These are phyloP conservation scores for Oryzias woworae DNA, from an alignment of 2,113 vertebrate genomes.

Conservation along the genomic window DNA sequence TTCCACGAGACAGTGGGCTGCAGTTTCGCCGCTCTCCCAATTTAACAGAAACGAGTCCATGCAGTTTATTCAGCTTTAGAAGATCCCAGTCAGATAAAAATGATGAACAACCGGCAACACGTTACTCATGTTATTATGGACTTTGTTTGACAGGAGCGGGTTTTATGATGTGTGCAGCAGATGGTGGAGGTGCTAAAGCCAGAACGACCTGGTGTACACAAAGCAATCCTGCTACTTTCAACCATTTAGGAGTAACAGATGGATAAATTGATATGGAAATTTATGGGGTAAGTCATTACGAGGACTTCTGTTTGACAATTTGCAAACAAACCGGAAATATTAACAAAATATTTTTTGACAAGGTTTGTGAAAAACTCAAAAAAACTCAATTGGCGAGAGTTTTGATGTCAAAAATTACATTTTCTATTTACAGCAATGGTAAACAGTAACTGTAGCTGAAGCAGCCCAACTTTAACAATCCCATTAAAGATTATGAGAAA, in stretches of 20 bases:
- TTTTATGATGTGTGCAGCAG: constrained; percentile 29
- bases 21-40: too few species aligned
- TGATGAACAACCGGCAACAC: constrained; percentile 34
- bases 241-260: constrained; percentile 5
- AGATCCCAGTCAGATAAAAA: constrained; percentile 18
- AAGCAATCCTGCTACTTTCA: not conserved
- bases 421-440: too few species aligned
- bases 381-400: too few species aligned
- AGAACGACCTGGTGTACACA: not conserved
- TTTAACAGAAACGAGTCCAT: constrained; percentile 32
- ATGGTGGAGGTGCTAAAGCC: constrained; percentile 23
- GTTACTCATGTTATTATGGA: constrained; percentile 23
- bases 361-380: too few species aligned
- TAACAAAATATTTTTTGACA: not conserved
- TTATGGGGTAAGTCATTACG: not conserved
- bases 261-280: constrained; percentile 15
- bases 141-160: constrained; percentile 22
- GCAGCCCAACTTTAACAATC: too few species aligned
- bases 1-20: constrained; percentile 4
- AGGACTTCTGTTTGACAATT: not conserved
- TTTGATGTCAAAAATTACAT: too few species aligned
- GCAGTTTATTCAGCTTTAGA: constrained; percentile 45
- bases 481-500: too few species aligned
- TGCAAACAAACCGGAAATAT: not conserved
- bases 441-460: too few species aligned